These are phyloP conservation scores for Xerus inauris DNA, from an alignment of 2,113 vertebrate genomes.

Conservation along the genomic window DNA sequence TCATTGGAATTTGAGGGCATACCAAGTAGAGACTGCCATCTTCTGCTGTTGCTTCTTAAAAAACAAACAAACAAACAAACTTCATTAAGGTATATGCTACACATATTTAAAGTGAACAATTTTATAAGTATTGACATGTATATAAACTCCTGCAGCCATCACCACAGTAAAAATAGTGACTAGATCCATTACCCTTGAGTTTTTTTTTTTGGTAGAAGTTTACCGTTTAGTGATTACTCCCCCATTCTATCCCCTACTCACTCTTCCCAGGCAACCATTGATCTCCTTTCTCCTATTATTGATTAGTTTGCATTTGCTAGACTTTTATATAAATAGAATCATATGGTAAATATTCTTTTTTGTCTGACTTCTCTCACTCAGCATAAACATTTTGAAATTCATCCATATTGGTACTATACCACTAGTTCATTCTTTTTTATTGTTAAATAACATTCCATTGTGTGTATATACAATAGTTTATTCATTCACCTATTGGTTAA, in stretches of 20 bases:
- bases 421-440: not conserved
- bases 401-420: not conserved
- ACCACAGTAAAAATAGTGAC: not conserved
- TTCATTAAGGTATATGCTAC: not conserved
- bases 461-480: not conserved
- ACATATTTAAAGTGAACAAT: not conserved
- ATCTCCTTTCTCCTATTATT: not conserved
- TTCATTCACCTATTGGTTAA: not conserved
- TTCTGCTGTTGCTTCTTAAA: not conserved
- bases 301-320: not conserved
- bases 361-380: not conserved
- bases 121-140: not conserved
- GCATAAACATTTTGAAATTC: not conserved
- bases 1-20: not conserved
- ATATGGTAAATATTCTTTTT: not conserved
- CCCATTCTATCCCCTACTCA: not conserved
- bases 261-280: not conserved
- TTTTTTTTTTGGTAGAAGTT: conserved; percentile 23
- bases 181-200: not conserved
- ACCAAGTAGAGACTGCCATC: not conserved
- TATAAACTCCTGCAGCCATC: not conserved
- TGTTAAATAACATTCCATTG: not conserved
- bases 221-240: not conserved
- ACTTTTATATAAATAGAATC: not conserved
- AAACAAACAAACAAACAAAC: not conserved